Percentiles rank a stretch among this genome's conserved stretches.
These are phyloP conservation scores for Neodontobutis hainanensis DNA, from an alignment of 2,113 vertebrate species.

Conservation along the genomic window DNA sequence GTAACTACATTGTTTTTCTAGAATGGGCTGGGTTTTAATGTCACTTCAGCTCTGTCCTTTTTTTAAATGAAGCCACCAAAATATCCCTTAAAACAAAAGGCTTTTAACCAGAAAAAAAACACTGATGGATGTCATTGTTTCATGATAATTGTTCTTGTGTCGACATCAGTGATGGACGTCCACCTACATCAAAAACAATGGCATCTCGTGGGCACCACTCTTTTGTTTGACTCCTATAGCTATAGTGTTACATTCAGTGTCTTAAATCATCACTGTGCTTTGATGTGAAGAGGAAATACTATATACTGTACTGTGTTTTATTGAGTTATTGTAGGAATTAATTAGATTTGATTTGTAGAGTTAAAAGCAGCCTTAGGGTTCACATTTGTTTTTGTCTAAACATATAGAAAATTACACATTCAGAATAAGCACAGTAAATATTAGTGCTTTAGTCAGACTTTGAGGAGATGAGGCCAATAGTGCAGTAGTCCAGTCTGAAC, in stretches of 20 bases:
- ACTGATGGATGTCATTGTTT: not conserved
- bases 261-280: not conserved
- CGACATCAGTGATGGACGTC: constrained; percentile 40
- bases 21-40: not conserved
- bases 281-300: not conserved
- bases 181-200: constrained; percentile 42
- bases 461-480: no score
- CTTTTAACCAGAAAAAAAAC: constrained; percentile 8
- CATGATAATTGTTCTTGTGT: constrained; percentile 33
- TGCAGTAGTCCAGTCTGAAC: no score
- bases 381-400: constrained; percentile 3
- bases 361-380: not conserved
- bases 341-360: constrained; percentile 11
- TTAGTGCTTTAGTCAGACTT: not conserved
- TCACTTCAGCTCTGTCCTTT: not conserved
- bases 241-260: constrained; percentile 6
- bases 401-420: not conserved
- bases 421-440: constrained; percentile 13
- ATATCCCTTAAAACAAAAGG: constrained; percentile 16
- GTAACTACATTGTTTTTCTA: no score
- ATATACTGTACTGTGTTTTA: not conserved
- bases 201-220: constrained; percentile 35
- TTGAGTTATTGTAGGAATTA: not conserved
- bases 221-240: not conserved
- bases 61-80: not conserved